phyloP scores from a whole-genome alignment of 2,797 vertebrate species.

The Arremon brunneinucha region DNA sequence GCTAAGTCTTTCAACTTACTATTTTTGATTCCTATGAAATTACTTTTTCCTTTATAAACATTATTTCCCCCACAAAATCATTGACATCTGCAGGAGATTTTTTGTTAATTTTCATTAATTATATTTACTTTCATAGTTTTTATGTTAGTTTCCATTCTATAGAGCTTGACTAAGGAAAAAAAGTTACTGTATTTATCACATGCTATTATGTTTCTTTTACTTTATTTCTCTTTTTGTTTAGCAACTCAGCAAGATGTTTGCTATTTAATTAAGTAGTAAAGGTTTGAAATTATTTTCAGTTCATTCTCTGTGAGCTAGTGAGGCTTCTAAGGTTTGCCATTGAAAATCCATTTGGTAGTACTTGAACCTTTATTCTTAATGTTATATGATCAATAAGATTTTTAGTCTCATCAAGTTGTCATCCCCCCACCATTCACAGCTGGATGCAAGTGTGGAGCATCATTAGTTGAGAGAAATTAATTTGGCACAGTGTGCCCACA shows the following conservation, averaged over 20 bases:
- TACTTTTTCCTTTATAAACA: neutral
- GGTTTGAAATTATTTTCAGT: neutral
- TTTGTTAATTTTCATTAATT: neutral
- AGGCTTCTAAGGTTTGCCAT: neutral
- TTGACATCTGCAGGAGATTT: neutral
- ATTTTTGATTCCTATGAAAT: neutral
- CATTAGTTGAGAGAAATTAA: neutral
- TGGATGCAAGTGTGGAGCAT: neutral
- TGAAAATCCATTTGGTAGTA: neutral
- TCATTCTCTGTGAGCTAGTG: neutral
- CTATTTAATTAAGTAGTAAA: neutral
- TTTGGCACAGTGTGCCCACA: neutral
- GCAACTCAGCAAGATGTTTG: neutral
- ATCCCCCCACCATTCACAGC: accelerated
- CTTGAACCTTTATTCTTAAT: neutral
- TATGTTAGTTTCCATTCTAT: neutral
- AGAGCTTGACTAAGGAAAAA: neutral
- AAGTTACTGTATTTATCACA: neutral
- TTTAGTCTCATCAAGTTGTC: neutral
- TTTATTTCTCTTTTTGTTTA: neutral
- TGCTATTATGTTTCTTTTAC: neutral
- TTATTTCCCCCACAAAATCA: neutral
- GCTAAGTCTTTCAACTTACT: neutral
- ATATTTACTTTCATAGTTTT: neutral
- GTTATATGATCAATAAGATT: neutral